These are phyloP conservation scores for Tamias sibiricus DNA, from an alignment of 2,113 vertebrate genomes.

Conservation along the genomic window DNA sequence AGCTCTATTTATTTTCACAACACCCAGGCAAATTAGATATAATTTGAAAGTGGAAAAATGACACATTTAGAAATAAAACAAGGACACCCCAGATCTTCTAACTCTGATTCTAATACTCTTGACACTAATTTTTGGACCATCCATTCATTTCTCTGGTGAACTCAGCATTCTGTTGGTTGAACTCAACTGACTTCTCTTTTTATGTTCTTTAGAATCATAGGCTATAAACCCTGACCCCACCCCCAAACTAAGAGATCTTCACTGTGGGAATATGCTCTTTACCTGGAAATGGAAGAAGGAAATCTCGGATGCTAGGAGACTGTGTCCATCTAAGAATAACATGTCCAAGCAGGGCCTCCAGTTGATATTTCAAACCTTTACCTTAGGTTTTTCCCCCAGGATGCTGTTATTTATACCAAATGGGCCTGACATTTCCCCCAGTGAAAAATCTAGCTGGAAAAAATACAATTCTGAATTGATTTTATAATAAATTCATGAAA, in stretches of 20 bases:
- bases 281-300: background rate
- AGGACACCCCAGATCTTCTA: background rate
- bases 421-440: background rate
- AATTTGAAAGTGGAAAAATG: background rate
- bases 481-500: background rate
- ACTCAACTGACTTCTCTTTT: background rate
- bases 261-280: background rate
- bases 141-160: background rate
- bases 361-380: background rate
- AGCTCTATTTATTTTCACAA: background rate
- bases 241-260: background rate
- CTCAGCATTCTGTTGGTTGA: background rate
- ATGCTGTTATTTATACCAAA: background rate
- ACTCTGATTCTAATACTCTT: background rate
- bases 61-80: background rate
- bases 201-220: background rate
- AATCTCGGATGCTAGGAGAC: background rate
- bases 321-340: background rate
- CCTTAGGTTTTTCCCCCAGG: background rate
- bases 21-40: background rate
- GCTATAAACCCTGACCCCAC: too few relatives aligned
- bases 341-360: background rate
- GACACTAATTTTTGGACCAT: background rate
- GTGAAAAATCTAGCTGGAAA: background rate
- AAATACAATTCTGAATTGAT: slow-evolving; percentile 8